Evolutionary conservation across 2,888 invertebrate genomes (phyloP).

Genomic region (Neoscelio sp.): DNA sequence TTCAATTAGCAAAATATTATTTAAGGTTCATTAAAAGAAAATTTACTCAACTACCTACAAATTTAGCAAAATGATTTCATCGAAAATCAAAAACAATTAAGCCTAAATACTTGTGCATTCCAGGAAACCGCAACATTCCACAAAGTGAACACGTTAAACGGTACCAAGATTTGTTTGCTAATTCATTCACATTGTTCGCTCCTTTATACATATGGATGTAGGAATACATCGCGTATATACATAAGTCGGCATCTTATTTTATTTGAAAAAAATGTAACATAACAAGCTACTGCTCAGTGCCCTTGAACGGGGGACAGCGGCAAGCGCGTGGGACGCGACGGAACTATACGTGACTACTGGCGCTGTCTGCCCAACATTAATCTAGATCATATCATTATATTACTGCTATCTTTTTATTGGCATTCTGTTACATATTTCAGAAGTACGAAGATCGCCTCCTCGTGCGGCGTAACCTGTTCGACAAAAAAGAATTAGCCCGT

Average conservation of each 20-base stretch:
- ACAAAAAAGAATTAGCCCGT: neutral
- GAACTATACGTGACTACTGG: constrained; percentile 71
- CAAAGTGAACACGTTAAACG: constrained; percentile 44
- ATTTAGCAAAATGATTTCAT: constrained; percentile 5
- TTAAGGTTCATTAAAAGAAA: too few relatives aligned
- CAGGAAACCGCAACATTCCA: constrained; percentile 55
- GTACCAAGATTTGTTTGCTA: constrained; percentile 56
- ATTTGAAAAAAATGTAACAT: constrained; percentile 44
- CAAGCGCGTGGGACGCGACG: constrained; percentile 75
- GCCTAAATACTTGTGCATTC: constrained; percentile 29
- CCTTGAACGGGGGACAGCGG: constrained; percentile 71
- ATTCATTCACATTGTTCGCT: constrained; percentile 63
- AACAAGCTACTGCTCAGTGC: constrained; percentile 57
- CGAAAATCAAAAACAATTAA: constrained; percentile 41
- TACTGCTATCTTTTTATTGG: constrained; percentile 74
- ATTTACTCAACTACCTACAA: too few relatives aligned
- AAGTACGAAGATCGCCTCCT: constrained; percentile 7
- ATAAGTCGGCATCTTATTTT: constrained; percentile 39
- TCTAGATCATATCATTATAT: constrained; percentile 80
- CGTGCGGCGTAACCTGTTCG: constrained; percentile 17
- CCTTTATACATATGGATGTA: constrained; percentile 66
- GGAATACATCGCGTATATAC: constrained; percentile 39
- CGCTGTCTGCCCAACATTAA: constrained; percentile 76
- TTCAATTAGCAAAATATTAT: too few relatives aligned
- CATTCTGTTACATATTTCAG: constrained; percentile 63